Percentiles rank a stretch among this genome's conserved stretches.
These are phyloP conservation scores for Pentalonia nigronervosa DNA, from an alignment of 1,140 invertebrate genomes.

Conservation along the genomic window DNA sequence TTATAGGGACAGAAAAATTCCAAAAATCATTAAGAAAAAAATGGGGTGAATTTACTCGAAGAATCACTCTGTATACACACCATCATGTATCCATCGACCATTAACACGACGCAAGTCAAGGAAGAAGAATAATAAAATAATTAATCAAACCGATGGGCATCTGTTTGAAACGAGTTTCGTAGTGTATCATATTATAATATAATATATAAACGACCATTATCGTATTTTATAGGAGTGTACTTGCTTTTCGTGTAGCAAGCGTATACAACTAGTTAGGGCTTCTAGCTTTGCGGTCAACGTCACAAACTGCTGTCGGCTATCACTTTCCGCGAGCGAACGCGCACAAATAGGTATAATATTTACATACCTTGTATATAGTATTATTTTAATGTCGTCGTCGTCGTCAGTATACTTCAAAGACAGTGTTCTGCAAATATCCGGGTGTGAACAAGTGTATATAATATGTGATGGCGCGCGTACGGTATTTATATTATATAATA, in stretches of 20 bases:
- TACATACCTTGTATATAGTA: not conserved
- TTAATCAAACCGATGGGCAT: slow-evolving; percentile 36
- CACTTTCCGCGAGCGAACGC: not conserved
- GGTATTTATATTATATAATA: not conserved
- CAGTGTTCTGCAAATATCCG: not conserved
- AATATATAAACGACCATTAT: not conserved
- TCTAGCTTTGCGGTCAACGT: not conserved
- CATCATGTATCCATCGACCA: no score
- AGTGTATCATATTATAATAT: not conserved
- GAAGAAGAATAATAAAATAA: slow-evolving; percentile 31
- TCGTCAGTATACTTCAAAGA: not conserved
- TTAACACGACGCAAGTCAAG: not conserved
- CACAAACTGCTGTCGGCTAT: not conserved
- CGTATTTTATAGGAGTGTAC: not conserved
- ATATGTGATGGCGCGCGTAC: not conserved
- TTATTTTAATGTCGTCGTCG: not conserved
- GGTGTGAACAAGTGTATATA: not conserved
- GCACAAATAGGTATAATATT: not conserved
- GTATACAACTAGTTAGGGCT: not conserved
- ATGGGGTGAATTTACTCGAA: not conserved
- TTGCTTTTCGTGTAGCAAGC: not conserved
- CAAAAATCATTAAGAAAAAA: no score
- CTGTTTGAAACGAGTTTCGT: slow-evolving; percentile 28
- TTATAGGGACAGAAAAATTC: no score
- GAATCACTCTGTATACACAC: not conserved